Evolutionary conservation across 1,140 invertebrate genomes (phyloP).

Genomic region (Globodera rostochiensis): DNA sequence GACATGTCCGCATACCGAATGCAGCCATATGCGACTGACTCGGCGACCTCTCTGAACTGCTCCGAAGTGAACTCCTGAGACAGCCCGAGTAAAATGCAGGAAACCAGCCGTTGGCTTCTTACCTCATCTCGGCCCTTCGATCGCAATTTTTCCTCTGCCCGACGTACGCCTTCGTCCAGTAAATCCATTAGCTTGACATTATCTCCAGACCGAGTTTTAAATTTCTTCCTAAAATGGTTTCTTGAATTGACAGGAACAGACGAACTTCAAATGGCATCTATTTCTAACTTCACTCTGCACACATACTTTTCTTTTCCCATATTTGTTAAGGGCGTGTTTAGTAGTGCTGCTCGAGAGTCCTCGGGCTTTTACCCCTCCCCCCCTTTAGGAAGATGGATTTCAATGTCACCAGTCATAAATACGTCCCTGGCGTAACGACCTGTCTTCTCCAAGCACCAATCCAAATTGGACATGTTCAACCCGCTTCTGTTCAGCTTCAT

Average conservation of each 20-base stretch:
- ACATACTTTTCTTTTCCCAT: no score
- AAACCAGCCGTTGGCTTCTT: background rate
- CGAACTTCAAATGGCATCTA: no score
- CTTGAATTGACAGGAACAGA: no score
- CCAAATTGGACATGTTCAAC: conserved; percentile 93
- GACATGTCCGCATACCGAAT: conserved; percentile 97
- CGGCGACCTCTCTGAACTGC: conserved; percentile 81
- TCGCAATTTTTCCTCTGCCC: conserved; percentile 80
- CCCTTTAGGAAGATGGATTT: no score
- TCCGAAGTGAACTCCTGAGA: conserved; percentile 76
- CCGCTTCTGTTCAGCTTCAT: conserved; percentile 63
- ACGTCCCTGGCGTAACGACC: conserved; percentile 63
- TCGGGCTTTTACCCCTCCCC: no score
- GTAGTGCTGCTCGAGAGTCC: no score
- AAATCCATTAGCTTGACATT: conserved; percentile 86
- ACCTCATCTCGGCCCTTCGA: conserved; percentile 79
- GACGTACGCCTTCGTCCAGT: conserved; percentile 88
- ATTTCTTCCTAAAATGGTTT: conserved; percentile 78
- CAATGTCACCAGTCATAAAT: no score
- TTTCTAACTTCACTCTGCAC: no score
- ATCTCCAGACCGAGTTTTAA: conserved; percentile 96
- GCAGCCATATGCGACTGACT: conserved; percentile 93
- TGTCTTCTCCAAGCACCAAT: conserved; percentile 95
- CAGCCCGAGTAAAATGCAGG: background rate
- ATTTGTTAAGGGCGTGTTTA: no score